Evolutionary conservation across 2,888 invertebrate genomes (phyloP), one percentile per base, ranked within the genome.

Genomic region (Drosophila pseudotalamancana): DNA sequence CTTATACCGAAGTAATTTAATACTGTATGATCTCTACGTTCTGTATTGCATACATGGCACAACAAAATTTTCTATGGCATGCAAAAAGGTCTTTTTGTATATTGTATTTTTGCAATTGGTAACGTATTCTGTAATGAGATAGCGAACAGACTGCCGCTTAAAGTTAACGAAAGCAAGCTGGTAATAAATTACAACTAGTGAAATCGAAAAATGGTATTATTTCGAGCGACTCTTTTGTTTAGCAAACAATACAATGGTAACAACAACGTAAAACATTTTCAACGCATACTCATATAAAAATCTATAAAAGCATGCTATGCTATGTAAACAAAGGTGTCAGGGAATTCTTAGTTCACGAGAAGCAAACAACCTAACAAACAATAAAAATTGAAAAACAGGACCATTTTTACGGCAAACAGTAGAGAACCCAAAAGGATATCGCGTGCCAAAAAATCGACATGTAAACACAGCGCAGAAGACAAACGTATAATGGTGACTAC

Each of bases 401-500:
- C 57, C 62, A 62, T 42, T 73, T 53, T 61, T 69, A 61, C 40
- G 68, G 71, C 76, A 85, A 81, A 81, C 75, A 75, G 56, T 55
- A 60, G n/a, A 57, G 56, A 48, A 53, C 49, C 34, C 56, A 73
- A 83, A 88, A 82, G 84, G 72, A 86, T 82, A 88, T 89, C 89
- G 89, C 89, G 89, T 89, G 89, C 84, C 72, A 73, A 84, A 86
- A 79, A 86, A 77, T 78, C 71, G 75, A 46, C 67, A 61, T 66
- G 75, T 72, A 81, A 89, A 83, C 84, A 72, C 55, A 29, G n/a
- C 14, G 16, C 14, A 45, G 29, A 48, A 72, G 43, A 62, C 54
- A 67, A 51, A 57, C 60, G 46, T 39, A 62, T 29, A 39, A 27
- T 51, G 43, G 45, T 49, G 55, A 46, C 50, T 21, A 46, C 27